Conservation (phyloP, 1,140 invertebrate genomes). For the Steinernema feltiae region DNA sequence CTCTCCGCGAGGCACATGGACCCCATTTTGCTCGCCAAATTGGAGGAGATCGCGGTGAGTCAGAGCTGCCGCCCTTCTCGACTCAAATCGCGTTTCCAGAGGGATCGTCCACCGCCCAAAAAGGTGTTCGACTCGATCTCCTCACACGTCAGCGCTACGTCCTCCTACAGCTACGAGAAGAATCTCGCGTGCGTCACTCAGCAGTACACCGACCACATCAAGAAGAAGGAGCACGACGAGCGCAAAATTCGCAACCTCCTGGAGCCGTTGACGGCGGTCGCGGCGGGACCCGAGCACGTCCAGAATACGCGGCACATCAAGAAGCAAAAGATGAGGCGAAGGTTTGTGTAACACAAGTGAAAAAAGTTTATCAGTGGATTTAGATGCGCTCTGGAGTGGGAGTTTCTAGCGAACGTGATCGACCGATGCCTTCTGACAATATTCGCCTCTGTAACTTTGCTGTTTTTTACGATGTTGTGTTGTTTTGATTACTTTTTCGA, state of each 20-base stretch:
- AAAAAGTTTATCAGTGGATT: slow-evolving; percentile 14
- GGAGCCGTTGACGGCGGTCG: slow-evolving; percentile 45
- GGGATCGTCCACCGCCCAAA: slow-evolving; percentile 27
- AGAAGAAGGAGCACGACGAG: slow-evolving; percentile 28
- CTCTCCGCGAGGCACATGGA: slow-evolving; percentile 34
- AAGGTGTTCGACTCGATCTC: slow-evolving; percentile 46
- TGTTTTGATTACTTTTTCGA: slow-evolving; percentile 43
- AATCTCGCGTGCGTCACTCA: slow-evolving; percentile 43
- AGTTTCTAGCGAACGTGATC: slow-evolving; percentile 54
- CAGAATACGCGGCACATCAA: slow-evolving; percentile 39
- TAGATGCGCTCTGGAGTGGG: slow-evolving; percentile 56
- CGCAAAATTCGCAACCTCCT: slow-evolving; percentile 38
- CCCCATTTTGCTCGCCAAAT: neutral
- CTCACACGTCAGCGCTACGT: slow-evolving; percentile 37
- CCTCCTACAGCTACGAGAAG: slow-evolving; percentile 43
- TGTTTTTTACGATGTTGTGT: slow-evolving; percentile 45
- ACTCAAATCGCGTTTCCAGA: neutral
- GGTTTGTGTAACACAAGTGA: slow-evolving; percentile 25
- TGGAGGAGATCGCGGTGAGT: slow-evolving; percentile 15
- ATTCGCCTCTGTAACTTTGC: slow-evolving; percentile 44
- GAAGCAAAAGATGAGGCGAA: slow-evolving; percentile 51
- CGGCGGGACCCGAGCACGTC: slow-evolving; percentile 32
- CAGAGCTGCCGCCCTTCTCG: neutral
- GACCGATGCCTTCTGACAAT: slow-evolving; percentile 46
- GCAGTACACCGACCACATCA: slow-evolving; percentile 46